Conservation (phyloP, 2,888 invertebrate species). For the Lithophane socia region DNA sequence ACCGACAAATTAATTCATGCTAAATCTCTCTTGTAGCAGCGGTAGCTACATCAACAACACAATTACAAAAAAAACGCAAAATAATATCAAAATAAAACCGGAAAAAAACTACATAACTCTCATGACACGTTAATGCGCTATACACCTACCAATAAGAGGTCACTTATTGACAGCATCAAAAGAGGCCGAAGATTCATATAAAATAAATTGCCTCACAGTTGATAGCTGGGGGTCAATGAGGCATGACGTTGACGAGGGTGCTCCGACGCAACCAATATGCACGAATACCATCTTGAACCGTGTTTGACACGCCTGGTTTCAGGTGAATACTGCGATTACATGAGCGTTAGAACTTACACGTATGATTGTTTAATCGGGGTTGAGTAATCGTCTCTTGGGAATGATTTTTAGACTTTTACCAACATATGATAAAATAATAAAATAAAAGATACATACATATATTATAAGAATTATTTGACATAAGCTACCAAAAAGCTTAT, state of each 20-base stretch:
- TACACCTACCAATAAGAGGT: slow-evolving; percentile 75
- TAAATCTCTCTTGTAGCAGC: too few species aligned
- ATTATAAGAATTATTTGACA: neutral
- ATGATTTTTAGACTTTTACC: neutral
- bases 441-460: neutral
- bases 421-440: neutral
- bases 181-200: slow-evolving; percentile 86
- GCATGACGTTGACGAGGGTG: slow-evolving; percentile 89
- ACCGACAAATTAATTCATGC: too few species aligned
- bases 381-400: neutral
- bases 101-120: slow-evolving; percentile 1
- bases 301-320: slow-evolving; percentile 84
- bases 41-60: too few species aligned
- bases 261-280: slow-evolving; percentile 80
- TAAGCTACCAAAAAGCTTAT: neutral
- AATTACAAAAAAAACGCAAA: too few species aligned
- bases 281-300: slow-evolving; percentile 80
- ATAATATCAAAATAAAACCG: too few species aligned
- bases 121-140: slow-evolving; percentile 54
- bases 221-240: slow-evolving; percentile 88
- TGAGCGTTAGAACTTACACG: slow-evolving; percentile 45
- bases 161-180: slow-evolving; percentile 84
- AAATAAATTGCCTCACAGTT: slow-evolving; percentile 88
- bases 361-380: slow-evolving; percentile 50
- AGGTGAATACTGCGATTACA: slow-evolving; percentile 77